phyloP scores from a whole-genome alignment of 1,140 invertebrate species.

The Ridgeia piscesae region DNA sequence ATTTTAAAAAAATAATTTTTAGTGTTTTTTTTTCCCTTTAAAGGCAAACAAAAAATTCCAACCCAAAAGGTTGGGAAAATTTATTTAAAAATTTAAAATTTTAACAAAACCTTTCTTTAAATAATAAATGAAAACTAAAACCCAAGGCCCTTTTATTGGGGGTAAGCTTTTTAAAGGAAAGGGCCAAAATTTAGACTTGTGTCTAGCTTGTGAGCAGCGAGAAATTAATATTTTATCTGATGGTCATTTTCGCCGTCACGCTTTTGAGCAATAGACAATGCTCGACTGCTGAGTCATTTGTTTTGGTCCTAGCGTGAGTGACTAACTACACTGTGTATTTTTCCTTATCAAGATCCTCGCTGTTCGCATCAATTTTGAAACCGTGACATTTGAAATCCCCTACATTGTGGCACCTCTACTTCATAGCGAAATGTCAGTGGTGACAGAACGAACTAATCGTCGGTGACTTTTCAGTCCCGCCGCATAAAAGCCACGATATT shows the following conservation, averaged over 20 bases:
- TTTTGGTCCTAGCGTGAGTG: neutral
- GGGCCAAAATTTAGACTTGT: neutral
- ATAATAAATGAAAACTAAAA: too few relatives aligned
- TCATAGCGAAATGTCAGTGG: neutral
- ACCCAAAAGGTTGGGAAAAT: too few relatives aligned
- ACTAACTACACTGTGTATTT: neutral
- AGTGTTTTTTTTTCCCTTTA: too few relatives aligned
- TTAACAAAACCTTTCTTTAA: too few relatives aligned
- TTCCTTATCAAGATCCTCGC: neutral
- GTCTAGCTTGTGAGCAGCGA: neutral
- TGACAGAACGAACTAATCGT: neutral
- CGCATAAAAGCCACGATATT: neutral
- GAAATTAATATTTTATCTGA: neutral
- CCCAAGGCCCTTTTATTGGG: too few relatives aligned
- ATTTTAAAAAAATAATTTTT: too few relatives aligned
- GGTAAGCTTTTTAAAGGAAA: too few relatives aligned
- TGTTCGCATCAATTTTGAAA: neutral
- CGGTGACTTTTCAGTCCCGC: neutral
- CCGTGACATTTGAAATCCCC: neutral
- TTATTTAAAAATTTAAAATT: too few relatives aligned
- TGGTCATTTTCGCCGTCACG: neutral
- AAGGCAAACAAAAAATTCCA: too few relatives aligned
- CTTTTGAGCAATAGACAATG: neutral
- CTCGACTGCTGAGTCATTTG: neutral
- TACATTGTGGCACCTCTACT: too few relatives aligned